Percentiles rank a stretch among this genome's conserved stretches.
phyloP scores from a whole-genome alignment of 2,113 vertebrate genomes.

The Thermophis baileyi region DNA sequence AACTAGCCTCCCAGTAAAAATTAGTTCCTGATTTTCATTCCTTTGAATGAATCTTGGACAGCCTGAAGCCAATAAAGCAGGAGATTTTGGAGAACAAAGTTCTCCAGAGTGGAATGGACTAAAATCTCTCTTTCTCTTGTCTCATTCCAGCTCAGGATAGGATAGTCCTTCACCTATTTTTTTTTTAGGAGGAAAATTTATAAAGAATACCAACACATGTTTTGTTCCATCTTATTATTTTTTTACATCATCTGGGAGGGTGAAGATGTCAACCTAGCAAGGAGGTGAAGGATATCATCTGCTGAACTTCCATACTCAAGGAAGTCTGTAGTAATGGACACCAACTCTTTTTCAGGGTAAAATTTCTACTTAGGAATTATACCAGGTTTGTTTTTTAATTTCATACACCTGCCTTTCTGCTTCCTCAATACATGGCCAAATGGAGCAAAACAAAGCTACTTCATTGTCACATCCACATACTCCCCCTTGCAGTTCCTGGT shows the following conservation, averaged over 20 bases:
- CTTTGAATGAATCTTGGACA: background rate
- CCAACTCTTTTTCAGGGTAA: too few relatives aligned
- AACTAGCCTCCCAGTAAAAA: background rate
- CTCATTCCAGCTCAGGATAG: background rate
- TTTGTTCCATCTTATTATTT: background rate
- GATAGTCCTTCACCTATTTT: background rate
- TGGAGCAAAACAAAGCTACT: too few relatives aligned
- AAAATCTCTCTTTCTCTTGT: background rate
- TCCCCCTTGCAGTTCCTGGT: too few relatives aligned
- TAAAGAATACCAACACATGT: background rate
- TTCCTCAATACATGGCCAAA: too few relatives aligned
- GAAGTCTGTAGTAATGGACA: too few relatives aligned
- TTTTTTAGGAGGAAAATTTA: background rate
- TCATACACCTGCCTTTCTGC: too few relatives aligned
- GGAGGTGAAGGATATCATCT: background rate
- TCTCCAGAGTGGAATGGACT: background rate
- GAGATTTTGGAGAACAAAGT: background rate
- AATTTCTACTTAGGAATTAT: too few relatives aligned
- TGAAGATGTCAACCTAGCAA: background rate
- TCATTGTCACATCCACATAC: too few relatives aligned
- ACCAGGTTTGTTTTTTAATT: too few relatives aligned
- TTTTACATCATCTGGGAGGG: background rate
- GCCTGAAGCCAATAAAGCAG: background rate
- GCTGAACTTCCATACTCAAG: too few relatives aligned
- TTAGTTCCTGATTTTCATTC: background rate